These are phyloP conservation scores for Teleogryllus oceanicus DNA, from an alignment of 2,888 invertebrate species.

Conservation along the genomic window DNA sequence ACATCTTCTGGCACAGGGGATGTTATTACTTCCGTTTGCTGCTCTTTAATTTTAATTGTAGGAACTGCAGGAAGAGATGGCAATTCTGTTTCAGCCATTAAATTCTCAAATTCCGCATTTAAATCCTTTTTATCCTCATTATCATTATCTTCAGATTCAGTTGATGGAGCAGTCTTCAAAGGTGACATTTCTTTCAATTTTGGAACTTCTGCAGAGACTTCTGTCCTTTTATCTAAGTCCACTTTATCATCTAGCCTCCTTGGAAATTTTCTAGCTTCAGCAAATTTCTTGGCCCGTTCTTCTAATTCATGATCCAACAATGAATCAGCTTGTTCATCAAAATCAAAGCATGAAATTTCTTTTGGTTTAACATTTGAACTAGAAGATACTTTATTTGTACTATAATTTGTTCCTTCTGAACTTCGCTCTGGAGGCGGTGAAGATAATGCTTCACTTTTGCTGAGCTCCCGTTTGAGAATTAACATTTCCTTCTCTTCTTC, in stretches of 20 bases:
- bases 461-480: conserved; percentile 32
- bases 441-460: conserved; percentile 43
- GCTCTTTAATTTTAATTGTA: not conserved
- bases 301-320: conserved; percentile 50
- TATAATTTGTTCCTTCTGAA: conserved; percentile 20
- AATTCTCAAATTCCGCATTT: conserved; percentile 57
- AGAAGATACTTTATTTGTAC: conserved; percentile 12
- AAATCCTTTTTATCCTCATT: conserved; percentile 43
- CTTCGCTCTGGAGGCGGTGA: not conserved
- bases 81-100: conserved; percentile 59
- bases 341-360: conserved; percentile 69
- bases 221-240: conserved; percentile 41
- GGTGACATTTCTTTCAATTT: not conserved
- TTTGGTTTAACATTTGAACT: conserved; percentile 27
- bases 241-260: conserved; percentile 47
- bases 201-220: not conserved
- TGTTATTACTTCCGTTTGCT: not conserved
- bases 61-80: conserved; percentile 58
- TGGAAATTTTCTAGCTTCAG: conserved; percentile 60
- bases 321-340: conserved; percentile 67
- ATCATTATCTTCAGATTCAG: not conserved
- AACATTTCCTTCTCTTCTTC: conserved; percentile 42
- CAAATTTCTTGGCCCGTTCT: conserved; percentile 48
- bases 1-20: not conserved
- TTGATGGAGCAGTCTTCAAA: not conserved